Evolutionary conservation across 2,797 vertebrate species (phyloP).

Genomic region (Eremophila alpestris): DNA sequence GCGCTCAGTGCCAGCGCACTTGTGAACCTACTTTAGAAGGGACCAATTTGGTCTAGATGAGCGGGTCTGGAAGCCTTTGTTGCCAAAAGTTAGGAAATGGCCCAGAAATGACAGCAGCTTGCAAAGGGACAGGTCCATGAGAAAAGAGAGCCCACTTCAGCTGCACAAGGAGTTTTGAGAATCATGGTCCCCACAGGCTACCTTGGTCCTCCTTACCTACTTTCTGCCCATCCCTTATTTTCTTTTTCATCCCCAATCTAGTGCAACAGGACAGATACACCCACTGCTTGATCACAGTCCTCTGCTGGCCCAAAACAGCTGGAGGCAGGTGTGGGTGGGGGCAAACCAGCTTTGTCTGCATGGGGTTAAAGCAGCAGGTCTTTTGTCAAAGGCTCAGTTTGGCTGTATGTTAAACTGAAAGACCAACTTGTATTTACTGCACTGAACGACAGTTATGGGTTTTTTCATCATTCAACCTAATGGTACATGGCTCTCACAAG

Average conservation of each 20-base stretch:
- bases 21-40: not conserved
- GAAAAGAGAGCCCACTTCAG: not conserved
- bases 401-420: not conserved
- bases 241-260: not conserved
- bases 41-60: not conserved
- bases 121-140: rapidly evolving
- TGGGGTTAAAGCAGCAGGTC: not conserved
- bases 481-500: constrained; percentile 41
- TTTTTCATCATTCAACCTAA: constrained; percentile 31
- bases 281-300: rapidly evolving
- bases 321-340: not conserved
- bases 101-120: not conserved
- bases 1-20: rapidly evolving
- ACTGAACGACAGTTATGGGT: not conserved
- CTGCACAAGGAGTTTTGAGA: not conserved
- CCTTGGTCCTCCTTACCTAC: not conserved
- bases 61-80: not conserved
- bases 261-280: not conserved
- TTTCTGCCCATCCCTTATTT: not conserved
- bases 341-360: not conserved
- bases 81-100: not conserved
- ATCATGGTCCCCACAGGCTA: not conserved
- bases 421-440: not conserved
- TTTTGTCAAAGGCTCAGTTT: not conserved
- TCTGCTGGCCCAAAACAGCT: not conserved